Base-by-base conservation (phyloP, 2,888 invertebrate species). In the Tanypteryx hageni region DNA sequence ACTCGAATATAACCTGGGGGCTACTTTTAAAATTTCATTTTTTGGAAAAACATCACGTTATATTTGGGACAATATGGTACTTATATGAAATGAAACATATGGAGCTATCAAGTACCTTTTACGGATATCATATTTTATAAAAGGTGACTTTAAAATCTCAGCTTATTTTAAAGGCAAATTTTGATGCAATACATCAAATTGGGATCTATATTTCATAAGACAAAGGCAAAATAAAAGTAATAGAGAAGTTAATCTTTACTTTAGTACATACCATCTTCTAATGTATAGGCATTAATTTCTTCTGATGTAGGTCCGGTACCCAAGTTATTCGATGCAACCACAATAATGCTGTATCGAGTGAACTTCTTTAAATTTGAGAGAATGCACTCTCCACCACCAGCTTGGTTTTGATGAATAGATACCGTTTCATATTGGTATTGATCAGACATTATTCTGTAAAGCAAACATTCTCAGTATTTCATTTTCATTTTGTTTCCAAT, bases 291-390 rank as follows among this genome's bases (percentile, higher is more conserved):
- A 58, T 94, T 93, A 91, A 94, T 93, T 11, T 94, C 93, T 18
- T 93, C 93, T 0, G 94, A 94, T 56, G 93, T 93, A 11, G 94
- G 94, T 18, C 94, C 94, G 10, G 94, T 93, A 16, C 94, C 94
- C 92, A 94, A 93, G 92, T 93, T 93, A 92, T 94, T 94, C 93
- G 94, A 94, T 44, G 94, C 94, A 92, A 94, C 94, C 0, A 94
- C 93, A 56, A 94, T 93, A 82, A 94, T 93, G 92, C 94, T 94
- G 91, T 94, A 94, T 14, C 94, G 92, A 13, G 94, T 94, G 93
- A 94, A 94, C 86, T 94, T 94, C 89, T 93, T 93, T 57, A 94
- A 93, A 61, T 94, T 93, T 89, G 93, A 93, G 91, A 94, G 92
- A 86, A 93, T 93, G 93, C 93, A 93, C 92, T 93, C 93, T 92